Conservation (phyloP, 1,140 invertebrate species). For the Octopus bimaculoides region DNA sequence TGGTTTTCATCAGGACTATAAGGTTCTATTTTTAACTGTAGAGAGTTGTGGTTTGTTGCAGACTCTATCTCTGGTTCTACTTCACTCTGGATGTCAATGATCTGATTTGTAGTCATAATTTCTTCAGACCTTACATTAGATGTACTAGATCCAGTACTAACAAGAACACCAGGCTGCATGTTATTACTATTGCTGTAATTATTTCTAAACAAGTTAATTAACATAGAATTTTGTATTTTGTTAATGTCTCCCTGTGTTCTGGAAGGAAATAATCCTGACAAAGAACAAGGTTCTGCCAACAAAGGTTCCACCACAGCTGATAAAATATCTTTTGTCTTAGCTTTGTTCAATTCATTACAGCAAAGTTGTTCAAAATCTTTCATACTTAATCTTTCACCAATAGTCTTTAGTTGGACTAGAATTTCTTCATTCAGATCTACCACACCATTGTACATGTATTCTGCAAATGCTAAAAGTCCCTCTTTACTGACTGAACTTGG, state of each 20-base stretch:
- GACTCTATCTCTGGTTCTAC: no score
- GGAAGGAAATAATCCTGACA: background rate
- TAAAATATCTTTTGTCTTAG: background rate
- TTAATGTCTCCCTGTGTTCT: background rate
- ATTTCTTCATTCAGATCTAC: background rate
- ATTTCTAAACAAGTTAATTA: no score
- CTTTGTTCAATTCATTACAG: background rate
- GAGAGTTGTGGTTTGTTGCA: no score
- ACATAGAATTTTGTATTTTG: no score
- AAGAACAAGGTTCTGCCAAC: background rate
- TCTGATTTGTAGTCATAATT: no score
- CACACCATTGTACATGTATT: conserved; percentile 3
- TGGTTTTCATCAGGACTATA: background rate
- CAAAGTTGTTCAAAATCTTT: conserved; percentile 6
- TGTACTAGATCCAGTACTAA: no score
- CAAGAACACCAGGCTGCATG: no score
- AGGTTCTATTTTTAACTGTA: background rate
- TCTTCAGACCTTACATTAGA: no score
- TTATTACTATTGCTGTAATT: no score
- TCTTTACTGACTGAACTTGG: background rate
- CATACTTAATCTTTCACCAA: background rate
- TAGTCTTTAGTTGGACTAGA: background rate
- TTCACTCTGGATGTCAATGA: no score
- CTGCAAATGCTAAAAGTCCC: background rate
- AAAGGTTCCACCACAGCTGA: background rate